Conservation (phyloP, 2,113 vertebrate species). For the Potamarius usumacintae region DNA sequence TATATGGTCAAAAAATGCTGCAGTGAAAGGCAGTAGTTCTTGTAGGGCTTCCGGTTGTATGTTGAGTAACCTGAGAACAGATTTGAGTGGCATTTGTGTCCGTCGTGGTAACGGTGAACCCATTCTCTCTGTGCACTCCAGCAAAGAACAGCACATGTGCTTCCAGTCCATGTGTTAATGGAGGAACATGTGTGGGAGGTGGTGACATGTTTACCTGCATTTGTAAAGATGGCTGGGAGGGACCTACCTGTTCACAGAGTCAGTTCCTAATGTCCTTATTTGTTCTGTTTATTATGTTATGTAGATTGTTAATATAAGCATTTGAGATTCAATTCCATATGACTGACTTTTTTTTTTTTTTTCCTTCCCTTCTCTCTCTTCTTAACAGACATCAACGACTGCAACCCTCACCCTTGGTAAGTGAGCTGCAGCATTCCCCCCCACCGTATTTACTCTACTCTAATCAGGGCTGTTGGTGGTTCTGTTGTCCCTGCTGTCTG, state of each 20-base stretch:
- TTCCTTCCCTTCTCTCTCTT: not conserved
- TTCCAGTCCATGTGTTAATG: conserved; percentile 89
- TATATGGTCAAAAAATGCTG: not conserved
- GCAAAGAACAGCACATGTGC: conserved; percentile 91
- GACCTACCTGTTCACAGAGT: conserved; percentile 90
- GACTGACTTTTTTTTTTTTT: not conserved
- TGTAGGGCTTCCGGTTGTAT: not conserved
- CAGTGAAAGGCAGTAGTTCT: not conserved
- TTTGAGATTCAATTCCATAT: not conserved
- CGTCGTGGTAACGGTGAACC: not conserved
- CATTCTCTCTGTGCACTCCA: conserved; percentile 57
- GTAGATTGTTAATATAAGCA: not conserved
- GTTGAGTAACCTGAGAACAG: not conserved
- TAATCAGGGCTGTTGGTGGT: conserved; percentile 37
- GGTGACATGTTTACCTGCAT: conserved; percentile 94
- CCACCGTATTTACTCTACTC: conserved; percentile 38
- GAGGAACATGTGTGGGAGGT: conserved; percentile 93
- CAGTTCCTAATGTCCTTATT: conserved; percentile 57
- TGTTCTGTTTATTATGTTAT: not conserved
- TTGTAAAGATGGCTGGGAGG: conserved; percentile 98
- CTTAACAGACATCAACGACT: conserved; percentile 89
- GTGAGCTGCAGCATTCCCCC: conserved; percentile 56
- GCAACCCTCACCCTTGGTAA: conserved; percentile 95
- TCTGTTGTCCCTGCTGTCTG: conserved; percentile 43
- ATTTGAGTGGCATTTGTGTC: not conserved